Base-by-base conservation (phyloP, 2,113 vertebrate genomes). In the Platichthys stellatus region DNA sequence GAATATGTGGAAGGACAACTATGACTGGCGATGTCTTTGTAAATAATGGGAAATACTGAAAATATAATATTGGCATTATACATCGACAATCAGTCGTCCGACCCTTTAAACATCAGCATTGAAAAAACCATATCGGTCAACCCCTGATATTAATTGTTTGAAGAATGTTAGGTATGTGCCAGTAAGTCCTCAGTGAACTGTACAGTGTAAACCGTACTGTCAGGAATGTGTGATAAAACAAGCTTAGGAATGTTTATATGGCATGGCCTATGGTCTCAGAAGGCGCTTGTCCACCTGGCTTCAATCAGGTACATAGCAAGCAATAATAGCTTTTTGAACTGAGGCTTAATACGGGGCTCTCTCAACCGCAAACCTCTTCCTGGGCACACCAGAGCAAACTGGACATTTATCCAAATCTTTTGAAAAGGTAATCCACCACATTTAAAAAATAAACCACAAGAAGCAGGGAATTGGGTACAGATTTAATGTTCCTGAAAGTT, bases 321-420 rank as follows among this genome's bases (percentile, higher is more conserved):
- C 54, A 61, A 38, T 82, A 63, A 82, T 76, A 69, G 45, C 54
- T 31, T 76, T 83, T 86, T 89, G 82, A 90, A 89, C 83, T 14
- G 40, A 75, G 40, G 65, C 74, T 72, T 63, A 51, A 60, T 43
- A 57, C 60, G 3, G 0, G 23, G 24, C 64, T 72, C 70, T 49
- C 59, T 68, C 12, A 54, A 38, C 47, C 26, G 62, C 59, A 40
- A 35, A 63, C 61, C 28, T 51, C 61, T 26, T 57, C 35, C 74
- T 80, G 60, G 5, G 54, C 9, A 63, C 31, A 74, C 54, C 20
- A 43, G 21, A 85, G 60, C 60, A 53, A 54, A 72, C 40, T 43
- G 67, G 54, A 69, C 35, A 69, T 78, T 45, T 72, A 64, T 72
- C 18, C 17, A 31, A 17, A 59, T 71, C 56, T 57, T 31, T 63